Base-by-base conservation (phyloP, 2,888 invertebrate genomes). In the Eumerus sabulonum region DNA sequence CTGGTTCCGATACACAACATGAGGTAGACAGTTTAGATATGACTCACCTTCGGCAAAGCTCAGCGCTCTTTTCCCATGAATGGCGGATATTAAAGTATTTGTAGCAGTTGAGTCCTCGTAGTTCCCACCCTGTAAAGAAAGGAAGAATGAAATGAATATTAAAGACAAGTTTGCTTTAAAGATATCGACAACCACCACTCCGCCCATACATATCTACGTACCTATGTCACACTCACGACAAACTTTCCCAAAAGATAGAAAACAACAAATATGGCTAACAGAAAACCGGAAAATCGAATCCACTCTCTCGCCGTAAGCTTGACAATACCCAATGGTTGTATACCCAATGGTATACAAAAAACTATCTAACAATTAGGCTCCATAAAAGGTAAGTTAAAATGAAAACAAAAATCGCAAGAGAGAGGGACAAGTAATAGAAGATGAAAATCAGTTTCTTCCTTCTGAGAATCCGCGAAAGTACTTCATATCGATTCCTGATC, bases 11-110 rank as follows among this genome's bases (percentile, higher is more conserved):
- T 47, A 59, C 38, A 66, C 42, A 36, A 17, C 7, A 27, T 27
- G 7, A 7, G 27, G 27, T 27, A 27, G 27, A 7, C 7, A 13
- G 12, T 47, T 12, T n/a, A 9, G 18, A 38, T 27, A 62, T 77
- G 67, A 89, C 90, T 92, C 91, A 97, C 97, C 96, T 95, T 91
- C 95, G 94, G 91, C 97, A 97, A 90, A 97, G 91, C 91, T 97
- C 96, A 82, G 96, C 96, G 84, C 97, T 96, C 91, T 96, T 96
- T 90, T 96, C 95, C 97, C 97, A 97, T 83, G 97, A 97, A 91
- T 97, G 97, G 89, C 94, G 94, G 88, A 97, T 97, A 90, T 95
- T 96, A 91, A 97, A 97, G 91, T 96, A 97, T 92, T 96, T 97
- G 90, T 97, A 97, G 91, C 97, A 97, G 90, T 96, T 93, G 86